phyloP scores from a whole-genome alignment of 2,113 vertebrate species.

The Saguinus imperator region DNA sequence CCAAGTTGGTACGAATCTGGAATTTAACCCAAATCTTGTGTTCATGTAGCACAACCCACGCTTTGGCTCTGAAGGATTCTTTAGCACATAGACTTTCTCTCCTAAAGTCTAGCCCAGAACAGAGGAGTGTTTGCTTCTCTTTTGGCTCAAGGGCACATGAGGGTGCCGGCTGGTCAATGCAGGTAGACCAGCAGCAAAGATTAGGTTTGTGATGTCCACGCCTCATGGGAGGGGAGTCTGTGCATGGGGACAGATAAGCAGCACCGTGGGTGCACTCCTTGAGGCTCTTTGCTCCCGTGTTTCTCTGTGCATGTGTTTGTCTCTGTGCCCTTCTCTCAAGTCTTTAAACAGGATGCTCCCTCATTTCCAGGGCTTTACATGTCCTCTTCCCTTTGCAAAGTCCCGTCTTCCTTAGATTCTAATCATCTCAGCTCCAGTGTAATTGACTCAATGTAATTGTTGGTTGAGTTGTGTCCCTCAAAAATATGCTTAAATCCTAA shows the following conservation, averaged over 20 bases:
- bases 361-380: neutral
- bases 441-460: neutral
- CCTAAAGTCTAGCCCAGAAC: neutral
- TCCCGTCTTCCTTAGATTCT: neutral
- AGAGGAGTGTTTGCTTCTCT: neutral
- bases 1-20: neutral
- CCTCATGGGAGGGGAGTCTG: neutral
- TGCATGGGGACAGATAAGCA: fast-evolving
- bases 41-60: neutral
- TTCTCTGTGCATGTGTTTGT: neutral
- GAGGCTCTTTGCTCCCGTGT: neutral
- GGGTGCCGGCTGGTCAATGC: neutral
- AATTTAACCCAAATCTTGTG: neutral
- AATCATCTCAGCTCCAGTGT: neutral
- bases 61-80: neutral
- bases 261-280: neutral
- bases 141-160: neutral
- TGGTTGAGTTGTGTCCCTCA: neutral
- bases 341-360: neutral
- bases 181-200: neutral
- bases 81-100: neutral
- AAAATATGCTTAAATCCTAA: neutral
- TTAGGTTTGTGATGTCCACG: fast-evolving
- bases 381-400: neutral
- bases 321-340: neutral